These are phyloP conservation scores for Mirounga angustirostris DNA, from an alignment of 2,113 vertebrate genomes.

Conservation along the genomic window DNA sequence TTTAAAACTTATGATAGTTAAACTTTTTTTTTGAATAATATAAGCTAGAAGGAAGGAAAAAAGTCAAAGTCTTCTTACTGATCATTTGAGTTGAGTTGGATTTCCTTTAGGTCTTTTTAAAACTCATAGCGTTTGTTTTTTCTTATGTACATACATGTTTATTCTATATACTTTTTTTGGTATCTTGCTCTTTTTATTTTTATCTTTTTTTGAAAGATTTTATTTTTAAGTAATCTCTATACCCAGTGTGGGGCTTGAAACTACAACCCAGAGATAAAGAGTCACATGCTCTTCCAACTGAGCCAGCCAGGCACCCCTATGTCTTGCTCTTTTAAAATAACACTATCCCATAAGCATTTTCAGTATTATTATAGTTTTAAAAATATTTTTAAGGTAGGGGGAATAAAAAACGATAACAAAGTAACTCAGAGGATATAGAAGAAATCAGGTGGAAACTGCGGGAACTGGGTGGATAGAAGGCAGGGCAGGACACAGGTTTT, in stretches of 20 bases:
- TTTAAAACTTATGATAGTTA: not conserved
- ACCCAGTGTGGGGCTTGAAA: not conserved
- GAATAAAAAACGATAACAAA: not conserved
- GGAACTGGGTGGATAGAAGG: not conserved
- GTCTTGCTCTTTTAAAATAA: not conserved
- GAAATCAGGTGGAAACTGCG: not conserved
- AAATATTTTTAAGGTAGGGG: not conserved
- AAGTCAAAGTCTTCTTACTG: not conserved
- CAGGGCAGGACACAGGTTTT: not conserved
- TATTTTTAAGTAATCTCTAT: not conserved
- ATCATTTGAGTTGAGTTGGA: not conserved
- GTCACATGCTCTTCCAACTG: not conserved
- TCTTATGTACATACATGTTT: not conserved
- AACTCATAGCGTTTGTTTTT: not conserved
- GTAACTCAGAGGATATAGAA: not conserved
- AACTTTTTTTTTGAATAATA: not conserved
- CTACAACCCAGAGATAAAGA: not conserved
- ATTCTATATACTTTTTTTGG: not conserved
- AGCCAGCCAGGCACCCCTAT: not conserved
- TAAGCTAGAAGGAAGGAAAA: not conserved
- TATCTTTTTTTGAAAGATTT: not conserved
- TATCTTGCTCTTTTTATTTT: not conserved
- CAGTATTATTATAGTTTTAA: not conserved
- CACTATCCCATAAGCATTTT: conserved; percentile 33
- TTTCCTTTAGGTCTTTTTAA: not conserved